Conservation (phyloP, 1,140 invertebrate species). For the Dendroctonus valens region DNA sequence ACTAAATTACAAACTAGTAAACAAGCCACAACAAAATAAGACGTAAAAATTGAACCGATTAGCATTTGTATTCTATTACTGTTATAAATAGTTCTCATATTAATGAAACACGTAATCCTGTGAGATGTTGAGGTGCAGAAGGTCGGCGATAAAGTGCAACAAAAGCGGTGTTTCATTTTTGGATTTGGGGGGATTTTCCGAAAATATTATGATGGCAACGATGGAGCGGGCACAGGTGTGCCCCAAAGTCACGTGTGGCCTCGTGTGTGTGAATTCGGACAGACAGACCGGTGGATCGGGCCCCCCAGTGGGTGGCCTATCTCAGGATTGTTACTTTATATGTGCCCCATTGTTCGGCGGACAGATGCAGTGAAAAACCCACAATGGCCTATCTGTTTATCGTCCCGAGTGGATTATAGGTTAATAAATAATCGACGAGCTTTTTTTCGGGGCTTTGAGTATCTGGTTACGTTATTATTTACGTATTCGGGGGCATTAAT, state of each 20-base stretch:
- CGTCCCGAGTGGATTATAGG: constrained; percentile 25
- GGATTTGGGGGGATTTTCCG: no score
- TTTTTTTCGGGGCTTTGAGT: constrained; percentile 8
- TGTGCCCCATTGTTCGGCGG: constrained; percentile 26
- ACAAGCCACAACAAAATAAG: no score
- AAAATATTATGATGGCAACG: no score
- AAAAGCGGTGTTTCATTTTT: no score
- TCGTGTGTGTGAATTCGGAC: constrained; percentile 28
- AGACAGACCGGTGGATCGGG: constrained; percentile 13
- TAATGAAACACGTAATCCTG: no score
- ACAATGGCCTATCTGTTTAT: constrained; percentile 30
- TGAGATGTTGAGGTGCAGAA: no score
- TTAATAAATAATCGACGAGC: constrained; percentile 28
- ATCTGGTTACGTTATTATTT: constrained; percentile 24
- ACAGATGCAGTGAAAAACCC: constrained; percentile 29
- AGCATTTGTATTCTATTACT: no score
- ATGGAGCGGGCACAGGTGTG: constrained; percentile 15
- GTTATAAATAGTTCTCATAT: no score
- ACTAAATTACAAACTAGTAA: no score
- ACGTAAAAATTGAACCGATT: no score
- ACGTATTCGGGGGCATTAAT: constrained; percentile 24
- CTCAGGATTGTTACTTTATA: constrained; percentile 25
- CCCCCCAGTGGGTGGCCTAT: constrained; percentile 24
- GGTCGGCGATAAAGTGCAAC: no score
- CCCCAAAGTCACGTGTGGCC: constrained; percentile 26